A percentile compares a stretch with the other conserved stretches of the same genome.
These are phyloP conservation scores for Arctopsyche grandis DNA, from an alignment of 1,140 invertebrate species.

Conservation along the genomic window DNA sequence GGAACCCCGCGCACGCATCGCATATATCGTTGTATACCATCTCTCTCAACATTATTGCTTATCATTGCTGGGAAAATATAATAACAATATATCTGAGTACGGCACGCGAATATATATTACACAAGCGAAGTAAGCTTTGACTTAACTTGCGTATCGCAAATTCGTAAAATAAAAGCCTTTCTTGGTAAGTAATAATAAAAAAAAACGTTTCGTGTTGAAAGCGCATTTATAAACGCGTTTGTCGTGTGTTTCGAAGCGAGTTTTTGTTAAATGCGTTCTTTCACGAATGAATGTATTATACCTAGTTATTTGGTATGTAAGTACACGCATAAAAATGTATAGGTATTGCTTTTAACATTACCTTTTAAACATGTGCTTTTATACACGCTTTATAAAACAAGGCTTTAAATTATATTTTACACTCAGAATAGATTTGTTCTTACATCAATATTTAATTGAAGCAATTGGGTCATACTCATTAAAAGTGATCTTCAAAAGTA, in stretches of 20 bases:
- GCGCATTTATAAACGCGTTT: slow-evolving; percentile 24
- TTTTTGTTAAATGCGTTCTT: background rate
- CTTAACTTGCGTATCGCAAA: background rate
- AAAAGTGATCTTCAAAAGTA: no score
- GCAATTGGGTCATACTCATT: no score
- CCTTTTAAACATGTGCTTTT: no score
- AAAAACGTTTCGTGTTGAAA: slow-evolving; percentile 8
- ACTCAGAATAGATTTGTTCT: no score
- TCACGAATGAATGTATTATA: background rate
- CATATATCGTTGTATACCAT: background rate
- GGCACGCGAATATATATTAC: background rate
- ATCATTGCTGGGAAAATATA: background rate
- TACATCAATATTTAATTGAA: no score
- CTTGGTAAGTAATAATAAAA: background rate
- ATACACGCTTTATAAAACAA: no score
- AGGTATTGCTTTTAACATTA: no score
- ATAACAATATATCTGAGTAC: background rate
- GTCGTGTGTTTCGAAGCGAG: background rate
- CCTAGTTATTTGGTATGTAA: no score
- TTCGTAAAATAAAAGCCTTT: background rate
- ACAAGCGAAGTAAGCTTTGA: background rate
- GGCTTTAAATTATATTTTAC: no score
- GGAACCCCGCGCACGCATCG: background rate
- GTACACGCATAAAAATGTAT: no score
- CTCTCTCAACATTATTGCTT: background rate